Percentiles rank a stretch among this genome's conserved stretches.
Evolutionary conservation across 2,888 invertebrate species (phyloP).

Genomic region (Ochropleura plecta): DNA sequence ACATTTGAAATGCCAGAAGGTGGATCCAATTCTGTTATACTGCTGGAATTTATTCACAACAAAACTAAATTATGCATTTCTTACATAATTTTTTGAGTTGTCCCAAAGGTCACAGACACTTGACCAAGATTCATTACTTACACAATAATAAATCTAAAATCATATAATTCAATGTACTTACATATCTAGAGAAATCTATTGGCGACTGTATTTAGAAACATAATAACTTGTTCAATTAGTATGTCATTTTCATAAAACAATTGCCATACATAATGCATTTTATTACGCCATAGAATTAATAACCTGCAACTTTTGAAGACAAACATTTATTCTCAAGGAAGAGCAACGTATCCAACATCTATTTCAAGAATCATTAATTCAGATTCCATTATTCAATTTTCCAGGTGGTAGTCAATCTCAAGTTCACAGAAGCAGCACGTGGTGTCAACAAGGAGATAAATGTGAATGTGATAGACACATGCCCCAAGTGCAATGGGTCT

Average conservation of each 20-base stretch:
- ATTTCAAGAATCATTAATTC: background rate
- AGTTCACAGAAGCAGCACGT: slow-evolving; percentile 98
- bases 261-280: background rate
- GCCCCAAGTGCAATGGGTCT: slow-evolving; percentile 96
- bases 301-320: background rate
- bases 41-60: no score
- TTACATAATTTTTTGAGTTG: no score
- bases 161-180: no score
- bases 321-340: background rate
- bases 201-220: background rate
- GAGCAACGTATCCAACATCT: background rate
- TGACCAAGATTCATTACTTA: background rate
- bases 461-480: slow-evolving; percentile 97
- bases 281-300: background rate
- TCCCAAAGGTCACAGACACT: background rate
- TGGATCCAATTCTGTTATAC: no score
- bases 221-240: background rate
- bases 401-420: slow-evolving; percentile 96
- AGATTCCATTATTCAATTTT: slow-evolving; percentile 39
- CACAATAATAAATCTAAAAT: background rate
- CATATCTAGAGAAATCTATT: background rate
- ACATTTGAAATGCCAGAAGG: no score
- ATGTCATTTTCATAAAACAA: background rate
- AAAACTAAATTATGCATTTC: no score
- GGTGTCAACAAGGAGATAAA: slow-evolving; percentile 98